Base-by-base conservation (phyloP, 2,888 invertebrate species). In the Drosophila birchii region DNA sequence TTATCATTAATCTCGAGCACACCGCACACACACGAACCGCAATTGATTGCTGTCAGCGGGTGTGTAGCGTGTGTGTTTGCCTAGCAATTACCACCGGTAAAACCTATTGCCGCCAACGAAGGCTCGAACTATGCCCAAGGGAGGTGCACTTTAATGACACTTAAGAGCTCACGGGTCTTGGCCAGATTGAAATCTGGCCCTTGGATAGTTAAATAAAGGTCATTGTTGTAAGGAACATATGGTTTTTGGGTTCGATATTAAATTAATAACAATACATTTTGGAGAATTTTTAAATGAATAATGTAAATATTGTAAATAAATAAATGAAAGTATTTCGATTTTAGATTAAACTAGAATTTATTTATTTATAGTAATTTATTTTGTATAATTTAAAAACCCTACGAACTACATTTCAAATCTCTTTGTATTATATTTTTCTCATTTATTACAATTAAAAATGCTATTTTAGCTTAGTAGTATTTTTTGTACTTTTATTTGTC, bases 21-120 rank as follows among this genome's bases (percentile, higher is more conserved):
- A 20, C 23, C 26, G 26, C 20, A 34, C 32, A n/a, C 53, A 38
- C 59, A 60, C 58, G 16, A 59, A 36, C 56, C 51, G 29, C 20
- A 45, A 74, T 63, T 66, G 64, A 72, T 64, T 57, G 47, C 41
- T 57, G 66, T 64, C 66, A 41, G 34, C 18, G 47, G 57, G 34
- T 38, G 51, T 23, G 23, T 36, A 6, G 51, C 9, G 51, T 18
- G 34, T 18, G 34, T 36, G 69, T 68, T 69, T 55, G 56, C 7
- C 26, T 53, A 29, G 53, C 51, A 70, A 70, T 71, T 60, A 60
- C 51, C 69, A 59, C 44, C 9, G 44, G 38, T 9, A 9, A 29
- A 71, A 43, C 34, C 20, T n/a, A 38, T 18, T 18, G 29, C 11
- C 20, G 29, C 14, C 26, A 45, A 32, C 5, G 1, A 16, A 20